Evolutionary conservation across 2,113 vertebrate genomes (phyloP).

Genomic region (Pleuronectes platessa): DNA sequence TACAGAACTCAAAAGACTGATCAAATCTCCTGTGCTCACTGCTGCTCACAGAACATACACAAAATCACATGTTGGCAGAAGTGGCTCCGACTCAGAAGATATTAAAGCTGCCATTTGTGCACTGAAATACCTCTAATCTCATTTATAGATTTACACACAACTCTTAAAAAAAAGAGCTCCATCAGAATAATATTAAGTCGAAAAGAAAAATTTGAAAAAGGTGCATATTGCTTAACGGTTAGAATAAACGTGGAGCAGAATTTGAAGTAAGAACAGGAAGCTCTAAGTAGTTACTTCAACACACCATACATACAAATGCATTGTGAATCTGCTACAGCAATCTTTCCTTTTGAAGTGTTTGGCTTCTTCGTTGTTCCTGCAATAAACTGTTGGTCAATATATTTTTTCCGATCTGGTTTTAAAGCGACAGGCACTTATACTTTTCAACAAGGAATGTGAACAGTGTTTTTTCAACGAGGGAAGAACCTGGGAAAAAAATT

Average conservation of each 20-base stretch:
- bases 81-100: not conserved
- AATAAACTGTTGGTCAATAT: not conserved
- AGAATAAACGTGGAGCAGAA: not conserved
- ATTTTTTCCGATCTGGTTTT: not conserved
- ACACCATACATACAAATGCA: not conserved
- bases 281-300: not conserved
- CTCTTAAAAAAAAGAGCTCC: not conserved
- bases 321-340: constrained; percentile 4
- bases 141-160: not conserved
- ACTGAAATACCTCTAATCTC: not conserved
- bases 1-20: too few species aligned
- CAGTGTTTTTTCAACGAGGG: constrained; percentile 8
- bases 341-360: constrained; percentile 9
- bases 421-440: constrained; percentile 55
- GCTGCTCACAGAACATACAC: not conserved
- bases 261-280: not conserved
- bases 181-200: not conserved
- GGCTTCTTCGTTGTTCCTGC: constrained; percentile 1
- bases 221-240: not conserved
- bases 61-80: not conserved
- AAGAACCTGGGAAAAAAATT: not conserved
- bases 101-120: constrained; percentile 1
- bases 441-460: constrained; percentile 35
- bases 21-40: not conserved
- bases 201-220: not conserved